Conservation (phyloP, 1,140 invertebrate species). For the Heterodera carotae region DNA sequence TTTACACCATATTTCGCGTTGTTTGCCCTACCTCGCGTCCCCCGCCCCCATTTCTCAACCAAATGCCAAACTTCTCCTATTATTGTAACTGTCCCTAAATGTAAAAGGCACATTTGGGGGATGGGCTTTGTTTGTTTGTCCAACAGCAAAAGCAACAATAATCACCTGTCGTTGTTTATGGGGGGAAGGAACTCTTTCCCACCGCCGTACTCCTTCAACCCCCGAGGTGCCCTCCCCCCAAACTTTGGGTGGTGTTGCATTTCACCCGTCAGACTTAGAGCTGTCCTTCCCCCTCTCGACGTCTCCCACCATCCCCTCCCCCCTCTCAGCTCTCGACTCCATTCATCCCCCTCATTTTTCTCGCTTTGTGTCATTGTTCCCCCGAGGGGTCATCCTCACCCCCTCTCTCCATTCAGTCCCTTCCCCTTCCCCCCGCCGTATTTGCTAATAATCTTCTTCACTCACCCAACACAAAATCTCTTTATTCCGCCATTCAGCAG, state of each 20-base stretch:
- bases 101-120: no score
- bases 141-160: neutral
- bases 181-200: neutral
- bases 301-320: no score
- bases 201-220: neutral
- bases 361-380: no score
- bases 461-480: neutral
- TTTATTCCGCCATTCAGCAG: neutral
- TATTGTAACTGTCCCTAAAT: no score
- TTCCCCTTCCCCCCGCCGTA: neutral
- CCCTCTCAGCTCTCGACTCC: neutral
- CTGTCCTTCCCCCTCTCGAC: no score
- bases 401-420: neutral
- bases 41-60: no score
- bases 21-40: no score
- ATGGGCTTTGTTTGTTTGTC: neutral
- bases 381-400: neutral
- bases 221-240: no score
- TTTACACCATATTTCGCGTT: no score
- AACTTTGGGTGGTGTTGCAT: neutral
- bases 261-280: no score
- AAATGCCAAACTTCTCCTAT: no score
- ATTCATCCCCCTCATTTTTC: no score
- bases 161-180: neutral
- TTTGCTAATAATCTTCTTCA: neutral